phyloP scores from a whole-genome alignment of 2,888 invertebrate species.

The Kryphioiulus occultus region DNA sequence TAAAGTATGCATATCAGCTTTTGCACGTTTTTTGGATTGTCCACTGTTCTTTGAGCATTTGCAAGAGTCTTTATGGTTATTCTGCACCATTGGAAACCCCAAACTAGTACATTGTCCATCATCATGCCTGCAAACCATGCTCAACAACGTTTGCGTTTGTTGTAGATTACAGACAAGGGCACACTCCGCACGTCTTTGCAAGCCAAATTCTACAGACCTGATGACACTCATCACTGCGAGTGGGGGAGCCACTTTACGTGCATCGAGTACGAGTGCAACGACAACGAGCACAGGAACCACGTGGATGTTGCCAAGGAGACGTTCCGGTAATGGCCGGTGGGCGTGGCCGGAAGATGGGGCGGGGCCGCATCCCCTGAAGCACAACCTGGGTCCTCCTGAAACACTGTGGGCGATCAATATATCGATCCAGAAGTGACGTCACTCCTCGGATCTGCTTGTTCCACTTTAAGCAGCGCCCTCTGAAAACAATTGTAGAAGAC shows the following conservation, averaged over 20 bases:
- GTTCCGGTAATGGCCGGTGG: conserved; percentile 60
- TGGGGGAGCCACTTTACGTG: conserved; percentile 67
- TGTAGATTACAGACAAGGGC: conserved; percentile 64
- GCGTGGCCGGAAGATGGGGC: not conserved
- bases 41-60: no score
- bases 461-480: no score
- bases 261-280: conserved; percentile 67
- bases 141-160: conserved; percentile 30
- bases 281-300: conserved; percentile 62
- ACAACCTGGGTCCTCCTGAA: no score
- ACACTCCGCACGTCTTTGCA: conserved; percentile 66
- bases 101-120: no score
- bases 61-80: not conserved
- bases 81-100: no score
- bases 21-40: no score
- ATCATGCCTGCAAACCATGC: not conserved
- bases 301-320: conserved; percentile 66
- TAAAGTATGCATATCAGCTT: no score
- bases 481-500: no score
- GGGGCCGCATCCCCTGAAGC: no score
- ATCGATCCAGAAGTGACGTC: no score
- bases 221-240: conserved; percentile 67
- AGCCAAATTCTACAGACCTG: conserved; percentile 67
- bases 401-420: no score
- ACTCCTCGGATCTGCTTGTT: no score